These are phyloP conservation scores for Himalopsyche tibetana DNA, from an alignment of 2,888 invertebrate species.

Conservation along the genomic window DNA sequence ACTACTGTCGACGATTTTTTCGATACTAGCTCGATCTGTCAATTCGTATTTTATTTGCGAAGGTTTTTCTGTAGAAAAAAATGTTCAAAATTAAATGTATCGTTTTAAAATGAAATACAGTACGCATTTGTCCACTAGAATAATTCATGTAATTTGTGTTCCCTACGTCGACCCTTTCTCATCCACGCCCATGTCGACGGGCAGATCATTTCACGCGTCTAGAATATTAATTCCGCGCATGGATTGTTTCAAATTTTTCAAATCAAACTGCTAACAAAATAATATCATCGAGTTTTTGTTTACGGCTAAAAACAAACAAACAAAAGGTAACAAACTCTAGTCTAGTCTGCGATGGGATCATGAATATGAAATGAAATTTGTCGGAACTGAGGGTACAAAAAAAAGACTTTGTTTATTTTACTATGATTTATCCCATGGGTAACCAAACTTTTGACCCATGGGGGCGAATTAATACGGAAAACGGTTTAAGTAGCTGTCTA, in stretches of 20 bases:
- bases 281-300: neutral
- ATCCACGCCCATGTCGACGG: neutral
- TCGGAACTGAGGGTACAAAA: neutral
- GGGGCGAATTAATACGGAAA: too few relatives aligned
- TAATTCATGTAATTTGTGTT: too few relatives aligned
- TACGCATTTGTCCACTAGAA: too few relatives aligned
- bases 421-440: too few relatives aligned
- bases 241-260: constrained; percentile 20
- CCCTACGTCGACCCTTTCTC: neutral
- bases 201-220: constrained; percentile 3
- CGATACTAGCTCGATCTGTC: too few relatives aligned
- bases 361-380: constrained; percentile 17
- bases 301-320: neutral
- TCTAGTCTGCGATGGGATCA: neutral
- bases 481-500: too few relatives aligned
- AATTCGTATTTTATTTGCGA: too few relatives aligned
- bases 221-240: constrained; percentile 24
- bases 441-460: too few relatives aligned
- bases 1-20: too few relatives aligned
- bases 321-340: neutral
- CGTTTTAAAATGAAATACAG: neutral
- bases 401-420: neutral
- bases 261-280: constrained; percentile 6
- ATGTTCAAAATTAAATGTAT: neutral
- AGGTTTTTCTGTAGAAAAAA: neutral